Conservation (phyloP, 2,113 vertebrate species). For the Phaetusa simplex region DNA sequence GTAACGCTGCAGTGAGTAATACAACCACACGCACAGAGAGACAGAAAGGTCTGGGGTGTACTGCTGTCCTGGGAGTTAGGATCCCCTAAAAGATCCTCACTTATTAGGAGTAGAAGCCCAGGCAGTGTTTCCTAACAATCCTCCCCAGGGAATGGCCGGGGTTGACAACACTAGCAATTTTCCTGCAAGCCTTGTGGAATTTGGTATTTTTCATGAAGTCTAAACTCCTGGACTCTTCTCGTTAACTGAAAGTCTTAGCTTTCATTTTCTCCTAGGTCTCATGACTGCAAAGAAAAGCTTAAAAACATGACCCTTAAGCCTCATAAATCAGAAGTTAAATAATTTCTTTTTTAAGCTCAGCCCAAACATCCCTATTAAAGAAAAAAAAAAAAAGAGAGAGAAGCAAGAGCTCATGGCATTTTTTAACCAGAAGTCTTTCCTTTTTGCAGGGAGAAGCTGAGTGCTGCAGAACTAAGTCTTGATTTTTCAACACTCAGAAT, state of each 20-base stretch:
- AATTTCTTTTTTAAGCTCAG: constrained; percentile 30
- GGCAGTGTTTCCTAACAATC: neutral
- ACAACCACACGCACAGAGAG: neutral
- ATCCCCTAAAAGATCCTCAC: neutral
- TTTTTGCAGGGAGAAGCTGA: neutral
- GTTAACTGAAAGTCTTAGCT: constrained; percentile 35
- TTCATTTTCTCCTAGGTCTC: constrained; percentile 34
- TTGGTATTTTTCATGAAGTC: neutral
- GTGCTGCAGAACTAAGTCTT: neutral
- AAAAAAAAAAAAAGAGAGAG: neutral
- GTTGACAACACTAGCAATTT: constrained; percentile 3
- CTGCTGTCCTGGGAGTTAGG: neutral
- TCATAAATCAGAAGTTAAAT: constrained; percentile 59
- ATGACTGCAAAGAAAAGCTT: constrained; percentile 31
- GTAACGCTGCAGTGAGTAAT: neutral
- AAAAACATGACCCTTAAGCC: constrained; percentile 39
- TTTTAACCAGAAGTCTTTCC: neutral
- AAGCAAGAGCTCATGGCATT: neutral
- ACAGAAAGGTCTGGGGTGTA: neutral
- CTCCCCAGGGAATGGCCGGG: neutral
- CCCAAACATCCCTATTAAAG: neutral
- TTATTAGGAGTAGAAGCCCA: neutral
- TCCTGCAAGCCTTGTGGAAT: constrained; percentile 29
- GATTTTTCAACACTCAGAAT: neutral
- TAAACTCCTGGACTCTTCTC: constrained; percentile 9